Conservation (phyloP, 2,113 vertebrate species). For the Lophochroa leadbeateri region DNA sequence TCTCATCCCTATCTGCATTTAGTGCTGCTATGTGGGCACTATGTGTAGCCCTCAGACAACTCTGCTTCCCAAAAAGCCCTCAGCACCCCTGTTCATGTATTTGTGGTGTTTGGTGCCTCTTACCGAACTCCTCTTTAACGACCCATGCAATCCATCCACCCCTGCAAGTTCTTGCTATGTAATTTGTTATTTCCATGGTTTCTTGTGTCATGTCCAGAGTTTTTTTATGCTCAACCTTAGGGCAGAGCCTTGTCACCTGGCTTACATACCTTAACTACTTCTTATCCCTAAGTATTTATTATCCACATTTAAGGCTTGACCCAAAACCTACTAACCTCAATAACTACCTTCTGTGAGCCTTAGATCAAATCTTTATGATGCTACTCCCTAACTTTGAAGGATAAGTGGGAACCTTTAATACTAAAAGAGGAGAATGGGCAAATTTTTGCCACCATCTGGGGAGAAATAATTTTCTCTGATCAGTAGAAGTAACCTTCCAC, state of each 20-base stretch:
- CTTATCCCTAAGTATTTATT: neutral
- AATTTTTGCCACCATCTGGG: conserved; percentile 47
- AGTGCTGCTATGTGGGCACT: neutral
- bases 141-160: rapidly evolving
- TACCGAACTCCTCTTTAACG: neutral
- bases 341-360: rapidly evolving
- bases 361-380: neutral
- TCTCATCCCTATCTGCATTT: neutral
- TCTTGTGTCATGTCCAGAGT: neutral
- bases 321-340: neutral
- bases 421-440: neutral
- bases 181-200: neutral
- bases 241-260: neutral
- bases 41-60: rapidly evolving
- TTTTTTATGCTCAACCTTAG: neutral
- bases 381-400: neutral
- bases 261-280: neutral
- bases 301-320: neutral
- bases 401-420: neutral
- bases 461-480: conserved; percentile 22
- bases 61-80: neutral
- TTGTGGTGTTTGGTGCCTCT: neutral
- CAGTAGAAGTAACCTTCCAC: neutral
- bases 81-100: neutral
- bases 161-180: neutral